These are phyloP conservation scores for Diloba caeruleocephala DNA, from an alignment of 2,888 invertebrate genomes.

Conservation along the genomic window DNA sequence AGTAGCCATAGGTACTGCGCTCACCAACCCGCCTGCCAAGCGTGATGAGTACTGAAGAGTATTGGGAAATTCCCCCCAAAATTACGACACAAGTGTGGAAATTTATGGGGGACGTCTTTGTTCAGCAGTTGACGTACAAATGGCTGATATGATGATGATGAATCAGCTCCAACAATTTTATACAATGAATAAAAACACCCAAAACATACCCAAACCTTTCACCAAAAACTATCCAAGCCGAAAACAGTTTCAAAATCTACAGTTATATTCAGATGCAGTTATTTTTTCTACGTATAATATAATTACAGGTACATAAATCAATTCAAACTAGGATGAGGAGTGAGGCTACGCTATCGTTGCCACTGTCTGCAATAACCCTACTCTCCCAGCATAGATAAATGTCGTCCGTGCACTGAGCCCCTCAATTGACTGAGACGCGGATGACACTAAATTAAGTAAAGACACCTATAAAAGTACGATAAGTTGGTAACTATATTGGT, in stretches of 20 bases:
- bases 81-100: too few species aligned
- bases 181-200: conserved; percentile 21
- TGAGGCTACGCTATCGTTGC: background rate
- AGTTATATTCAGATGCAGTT: too few species aligned
- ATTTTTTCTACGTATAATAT: too few species aligned
- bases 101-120: too few species aligned
- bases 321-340: conserved; percentile 10
- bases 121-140: too few species aligned
- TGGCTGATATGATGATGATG: too few species aligned
- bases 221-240: too few species aligned
- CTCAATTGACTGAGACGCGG: conserved; percentile 65
- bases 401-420: conserved; percentile 63
- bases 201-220: conserved; percentile 10
- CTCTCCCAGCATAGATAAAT: conserved; percentile 54
- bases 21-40: too few species aligned
- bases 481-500: conserved; percentile 9
- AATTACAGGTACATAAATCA: background rate
- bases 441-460: conserved; percentile 43
- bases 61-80: too few species aligned
- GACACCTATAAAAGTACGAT: conserved; percentile 8
- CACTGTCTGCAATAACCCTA: conserved; percentile 31
- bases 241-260: too few species aligned
- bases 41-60: too few species aligned
- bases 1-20: too few species aligned
- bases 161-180: conserved; percentile 1